Conservation (phyloP, 2,888 invertebrate species). For the Andrena camellia region DNA sequence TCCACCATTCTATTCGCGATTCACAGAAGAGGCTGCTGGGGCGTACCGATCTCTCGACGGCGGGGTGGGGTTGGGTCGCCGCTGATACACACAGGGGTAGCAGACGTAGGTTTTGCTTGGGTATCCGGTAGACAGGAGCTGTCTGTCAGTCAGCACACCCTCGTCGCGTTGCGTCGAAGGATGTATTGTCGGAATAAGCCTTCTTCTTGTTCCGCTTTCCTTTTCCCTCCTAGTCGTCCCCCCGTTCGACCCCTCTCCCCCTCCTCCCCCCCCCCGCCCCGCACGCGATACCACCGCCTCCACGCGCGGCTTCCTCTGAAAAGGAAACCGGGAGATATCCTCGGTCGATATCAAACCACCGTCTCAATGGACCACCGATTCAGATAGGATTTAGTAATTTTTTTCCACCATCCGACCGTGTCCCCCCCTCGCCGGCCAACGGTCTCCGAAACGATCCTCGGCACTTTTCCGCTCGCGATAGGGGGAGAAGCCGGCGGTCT, state of each 20-base stretch:
- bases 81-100: slow-evolving; percentile 55
- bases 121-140: slow-evolving; percentile 80
- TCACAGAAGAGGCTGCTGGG: slow-evolving; percentile 29
- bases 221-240: slow-evolving; percentile 7
- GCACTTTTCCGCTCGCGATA: slow-evolving; percentile 29
- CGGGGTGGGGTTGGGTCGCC: slow-evolving; percentile 12
- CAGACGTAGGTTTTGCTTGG: slow-evolving; percentile 74
- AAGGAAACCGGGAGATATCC: slow-evolving; percentile 70
- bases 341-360: slow-evolving; percentile 77
- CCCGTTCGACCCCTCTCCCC: slow-evolving; percentile 29
- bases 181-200: slow-evolving; percentile 81
- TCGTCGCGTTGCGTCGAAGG: slow-evolving; percentile 70
- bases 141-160: slow-evolving; percentile 75
- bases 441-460: slow-evolving; percentile 54
- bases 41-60: slow-evolving; percentile 28
- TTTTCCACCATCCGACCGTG: slow-evolving; percentile 55
- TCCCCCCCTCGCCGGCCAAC: slow-evolving; percentile 26
- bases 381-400: slow-evolving; percentile 79
- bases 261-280: background rate
- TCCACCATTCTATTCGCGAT: slow-evolving; percentile 30
- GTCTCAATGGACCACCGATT: slow-evolving; percentile 77
- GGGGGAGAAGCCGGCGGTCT: slow-evolving; percentile 47
- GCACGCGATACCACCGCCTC: slow-evolving; percentile 33
- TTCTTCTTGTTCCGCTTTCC: slow-evolving; percentile 63
- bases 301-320: slow-evolving; percentile 69